phyloP scores from a whole-genome alignment of 2,113 vertebrate species.

The Echinops telfairi region DNA sequence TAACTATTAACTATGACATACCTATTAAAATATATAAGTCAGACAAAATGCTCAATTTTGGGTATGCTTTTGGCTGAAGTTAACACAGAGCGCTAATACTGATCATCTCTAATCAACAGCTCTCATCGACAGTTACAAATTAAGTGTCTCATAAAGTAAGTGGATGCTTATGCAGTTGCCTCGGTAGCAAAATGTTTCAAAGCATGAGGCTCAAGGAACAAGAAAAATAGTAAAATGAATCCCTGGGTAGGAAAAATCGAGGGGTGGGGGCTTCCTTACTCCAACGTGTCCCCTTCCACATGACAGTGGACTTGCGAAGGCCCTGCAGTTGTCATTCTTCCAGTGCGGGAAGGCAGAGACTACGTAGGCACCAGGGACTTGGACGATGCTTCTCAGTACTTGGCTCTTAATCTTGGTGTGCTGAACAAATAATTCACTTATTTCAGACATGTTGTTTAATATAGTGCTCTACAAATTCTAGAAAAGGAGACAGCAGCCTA shows the following conservation, averaged over 20 bases:
- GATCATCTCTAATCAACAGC: constrained; percentile 31
- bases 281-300: too few species aligned
- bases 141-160: constrained; percentile 27
- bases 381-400: background rate
- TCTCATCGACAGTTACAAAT: constrained; percentile 46
- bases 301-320: background rate
- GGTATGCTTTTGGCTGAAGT: constrained; percentile 17
- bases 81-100: background rate
- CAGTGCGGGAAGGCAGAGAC: background rate
- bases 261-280: background rate
- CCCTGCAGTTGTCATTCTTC: too few species aligned
- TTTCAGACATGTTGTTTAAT: background rate
- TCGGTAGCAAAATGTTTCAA: background rate
- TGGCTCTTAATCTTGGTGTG: background rate
- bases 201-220: background rate
- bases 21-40: background rate
- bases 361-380: rapidly evolving
- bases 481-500: background rate
- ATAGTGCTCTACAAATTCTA: background rate
- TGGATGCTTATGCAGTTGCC: background rate
- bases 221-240: background rate
- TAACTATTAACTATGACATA: background rate
- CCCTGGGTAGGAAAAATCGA: background rate
- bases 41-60: constrained; percentile 24
- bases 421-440: background rate